Evolutionary conservation across 2,888 invertebrate species (phyloP).

Genomic region (Corythucha ciliata): DNA sequence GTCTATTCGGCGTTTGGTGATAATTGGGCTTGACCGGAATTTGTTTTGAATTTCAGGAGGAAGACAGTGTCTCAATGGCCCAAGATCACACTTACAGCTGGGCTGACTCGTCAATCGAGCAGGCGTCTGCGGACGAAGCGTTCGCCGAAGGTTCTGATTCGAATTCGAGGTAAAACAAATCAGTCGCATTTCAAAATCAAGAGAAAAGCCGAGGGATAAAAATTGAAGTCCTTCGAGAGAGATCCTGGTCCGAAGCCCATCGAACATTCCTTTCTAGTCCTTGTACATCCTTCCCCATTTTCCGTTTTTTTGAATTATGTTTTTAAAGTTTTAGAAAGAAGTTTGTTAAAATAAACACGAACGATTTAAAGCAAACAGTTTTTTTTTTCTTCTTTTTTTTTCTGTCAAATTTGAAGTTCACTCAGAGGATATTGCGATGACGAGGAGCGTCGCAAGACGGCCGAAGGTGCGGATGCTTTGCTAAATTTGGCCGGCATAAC

Average conservation of each 20-base stretch:
- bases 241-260: no score
- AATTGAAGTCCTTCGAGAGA: no score
- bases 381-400: conserved; percentile 12
- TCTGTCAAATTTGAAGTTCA: not conserved
- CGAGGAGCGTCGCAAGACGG: conserved; percentile 56
- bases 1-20: no score
- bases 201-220: no score
- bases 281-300: no score
- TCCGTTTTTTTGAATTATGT: conserved; percentile 7
- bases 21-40: no score
- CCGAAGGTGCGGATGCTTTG: conserved; percentile 69
- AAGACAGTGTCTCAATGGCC: conserved; percentile 22
- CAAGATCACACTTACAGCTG: conserved; percentile 88
- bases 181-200: no score
- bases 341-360: no score
- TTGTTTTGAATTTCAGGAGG: conserved; percentile 26
- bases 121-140: conserved; percentile 49
- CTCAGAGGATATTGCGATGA: conserved; percentile 26
- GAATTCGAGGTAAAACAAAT: conserved; percentile 46
- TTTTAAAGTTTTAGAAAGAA: not conserved
- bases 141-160: conserved; percentile 41
- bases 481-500: conserved; percentile 61
- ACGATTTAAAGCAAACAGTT: conserved; percentile 8
- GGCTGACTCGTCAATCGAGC: conserved; percentile 38
- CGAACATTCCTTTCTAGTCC: no score